Evolutionary conservation across 2,888 invertebrate genomes (phyloP).

Genomic region (Drosophila neonasuta): DNA sequence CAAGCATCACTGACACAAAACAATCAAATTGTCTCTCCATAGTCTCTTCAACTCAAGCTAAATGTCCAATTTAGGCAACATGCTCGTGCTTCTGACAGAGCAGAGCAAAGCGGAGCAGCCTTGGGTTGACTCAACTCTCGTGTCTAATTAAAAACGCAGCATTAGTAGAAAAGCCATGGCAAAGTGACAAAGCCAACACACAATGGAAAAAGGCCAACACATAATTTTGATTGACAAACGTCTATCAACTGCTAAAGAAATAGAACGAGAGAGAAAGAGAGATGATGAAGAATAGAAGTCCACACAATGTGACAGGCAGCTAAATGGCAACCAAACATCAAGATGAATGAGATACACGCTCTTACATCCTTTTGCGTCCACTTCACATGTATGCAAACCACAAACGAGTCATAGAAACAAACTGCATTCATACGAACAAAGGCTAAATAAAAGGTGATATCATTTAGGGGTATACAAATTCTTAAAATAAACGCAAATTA

Average conservation of each 20-base stretch:
- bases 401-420: conserved; percentile 13
- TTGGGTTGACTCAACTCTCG: conserved; percentile 23
- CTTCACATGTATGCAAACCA: conserved; percentile 3
- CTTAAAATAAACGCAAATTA: not conserved
- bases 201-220: conserved; percentile 47
- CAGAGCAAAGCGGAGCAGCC: not conserved
- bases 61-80: conserved; percentile 40
- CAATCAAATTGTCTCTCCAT: conserved; percentile 17
- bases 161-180: conserved; percentile 26
- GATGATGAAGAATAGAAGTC: conserved; percentile 12
- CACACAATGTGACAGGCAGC: conserved; percentile 44
- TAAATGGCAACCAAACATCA: conserved; percentile 48
- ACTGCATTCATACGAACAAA: conserved; percentile 35
- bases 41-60: conserved; percentile 1
- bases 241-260: conserved; percentile 55
- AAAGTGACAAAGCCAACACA: conserved; percentile 46
- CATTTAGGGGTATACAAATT: conserved; percentile 11
- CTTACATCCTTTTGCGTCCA: not conserved
- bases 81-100: conserved; percentile 16
- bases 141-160: conserved; percentile 53
- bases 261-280: not conserved
- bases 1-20: conserved; percentile 8
- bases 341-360: conserved; percentile 10
- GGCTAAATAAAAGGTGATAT: conserved; percentile 19
- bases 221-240: conserved; percentile 76